Percentiles rank a stretch among this genome's conserved stretches.
Evolutionary conservation across 2,888 invertebrate genomes (phyloP).

Genomic region (Neoaliturus tenellus): DNA sequence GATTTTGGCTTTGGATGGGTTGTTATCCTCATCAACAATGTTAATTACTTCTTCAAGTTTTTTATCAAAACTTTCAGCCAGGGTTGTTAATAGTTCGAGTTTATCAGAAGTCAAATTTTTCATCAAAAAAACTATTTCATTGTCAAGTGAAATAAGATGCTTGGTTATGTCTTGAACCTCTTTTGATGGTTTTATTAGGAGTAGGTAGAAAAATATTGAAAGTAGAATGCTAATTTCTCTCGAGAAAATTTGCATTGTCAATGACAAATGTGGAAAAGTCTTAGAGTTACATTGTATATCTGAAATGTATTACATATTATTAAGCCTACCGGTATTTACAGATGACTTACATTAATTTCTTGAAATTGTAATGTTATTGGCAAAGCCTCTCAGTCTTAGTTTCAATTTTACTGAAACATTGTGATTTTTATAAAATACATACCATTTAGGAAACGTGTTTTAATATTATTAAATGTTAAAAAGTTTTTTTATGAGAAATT

Average conservation of each 20-base stretch:
- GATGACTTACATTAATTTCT: too few species aligned
- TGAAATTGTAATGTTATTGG: too few species aligned
- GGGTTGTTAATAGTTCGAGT: not conserved
- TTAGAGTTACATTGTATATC: not conserved
- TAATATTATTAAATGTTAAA: too few species aligned
- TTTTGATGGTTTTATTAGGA: not conserved
- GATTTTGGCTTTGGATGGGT: not conserved
- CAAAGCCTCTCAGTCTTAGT: too few species aligned
- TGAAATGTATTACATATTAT: too few species aligned
- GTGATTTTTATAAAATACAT: too few species aligned
- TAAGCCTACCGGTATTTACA: too few species aligned
- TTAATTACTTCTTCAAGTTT: slow-evolving; percentile 6
- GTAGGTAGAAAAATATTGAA: not conserved
- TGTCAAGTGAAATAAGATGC: slow-evolving; percentile 1
- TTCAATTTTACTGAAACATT: too few species aligned
- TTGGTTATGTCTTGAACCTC: slow-evolving; percentile 27
- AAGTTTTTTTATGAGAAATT: too few species aligned
- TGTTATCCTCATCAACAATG: slow-evolving; percentile 28
- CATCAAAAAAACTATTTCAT: slow-evolving; percentile 6
- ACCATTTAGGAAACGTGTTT: too few species aligned
- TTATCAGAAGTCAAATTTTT: not conserved
- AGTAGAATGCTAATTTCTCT: not conserved
- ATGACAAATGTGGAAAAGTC: not conserved
- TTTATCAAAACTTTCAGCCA: not conserved
- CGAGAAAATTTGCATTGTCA: not conserved